phyloP scores from a whole-genome alignment of 2,797 vertebrate species.

The Pampus argenteus region DNA sequence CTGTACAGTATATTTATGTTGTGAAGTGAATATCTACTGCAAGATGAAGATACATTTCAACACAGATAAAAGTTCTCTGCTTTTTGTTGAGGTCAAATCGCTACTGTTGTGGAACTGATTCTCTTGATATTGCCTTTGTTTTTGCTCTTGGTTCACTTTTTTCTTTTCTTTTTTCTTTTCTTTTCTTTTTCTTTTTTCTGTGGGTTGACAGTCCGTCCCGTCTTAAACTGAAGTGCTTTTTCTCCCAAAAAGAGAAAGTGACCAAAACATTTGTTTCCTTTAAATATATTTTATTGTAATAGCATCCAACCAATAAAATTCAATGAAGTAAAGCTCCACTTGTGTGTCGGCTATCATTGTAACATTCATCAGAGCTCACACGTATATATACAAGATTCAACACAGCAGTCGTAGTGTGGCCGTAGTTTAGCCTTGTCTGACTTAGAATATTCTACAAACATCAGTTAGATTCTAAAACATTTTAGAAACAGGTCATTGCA shows the following conservation, averaged over 20 bases:
- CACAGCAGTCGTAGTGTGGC: constrained; percentile 12
- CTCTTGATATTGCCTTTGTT: constrained; percentile 66
- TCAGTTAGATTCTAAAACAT: constrained; percentile 1
- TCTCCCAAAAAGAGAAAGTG: constrained; percentile 63
- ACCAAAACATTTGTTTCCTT: constrained; percentile 74
- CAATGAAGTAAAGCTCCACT: constrained; percentile 58
- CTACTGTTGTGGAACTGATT: constrained; percentile 75
- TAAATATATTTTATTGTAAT: constrained; percentile 85
- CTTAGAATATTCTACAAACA: neutral
- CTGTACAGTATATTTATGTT: constrained; percentile 84
- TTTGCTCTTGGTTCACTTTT: constrained; percentile 31
- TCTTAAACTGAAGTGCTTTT: constrained; percentile 60
- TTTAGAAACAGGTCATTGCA: neutral
- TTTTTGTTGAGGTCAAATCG: constrained; percentile 69
- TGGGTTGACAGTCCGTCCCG: constrained; percentile 61
- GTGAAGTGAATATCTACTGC: constrained; percentile 78
- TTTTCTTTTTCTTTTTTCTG: constrained; percentile 47
- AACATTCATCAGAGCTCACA: constrained; percentile 10
- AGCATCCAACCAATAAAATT: constrained; percentile 83
- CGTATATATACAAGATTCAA: constrained; percentile 10
- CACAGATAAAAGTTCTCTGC: constrained; percentile 55
- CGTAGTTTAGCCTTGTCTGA: constrained; percentile 31
- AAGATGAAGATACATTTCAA: constrained; percentile 69
- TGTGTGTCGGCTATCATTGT: constrained; percentile 50
- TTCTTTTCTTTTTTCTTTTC: constrained; percentile 13